phyloP scores from a whole-genome alignment of 1,140 invertebrate genomes.

The Globodera rostochiensis region DNA sequence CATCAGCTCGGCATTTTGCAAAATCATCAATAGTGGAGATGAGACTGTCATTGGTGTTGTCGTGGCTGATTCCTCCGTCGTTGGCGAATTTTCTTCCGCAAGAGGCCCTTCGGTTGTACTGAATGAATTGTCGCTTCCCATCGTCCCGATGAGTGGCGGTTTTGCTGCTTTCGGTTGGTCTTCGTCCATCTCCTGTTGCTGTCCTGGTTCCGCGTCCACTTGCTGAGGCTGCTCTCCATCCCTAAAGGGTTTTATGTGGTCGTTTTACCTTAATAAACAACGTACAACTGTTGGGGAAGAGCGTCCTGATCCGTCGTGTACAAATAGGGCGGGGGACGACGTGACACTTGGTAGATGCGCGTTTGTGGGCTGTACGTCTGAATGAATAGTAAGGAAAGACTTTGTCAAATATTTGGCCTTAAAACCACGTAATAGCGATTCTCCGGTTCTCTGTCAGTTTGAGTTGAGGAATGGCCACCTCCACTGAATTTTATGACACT shows the following conservation, averaged over 20 bases:
- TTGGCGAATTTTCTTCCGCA: not conserved
- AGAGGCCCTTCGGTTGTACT: not conserved
- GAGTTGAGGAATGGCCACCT: constrained; percentile 1
- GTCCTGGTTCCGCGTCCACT: not conserved
- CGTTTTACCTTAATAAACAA: constrained; percentile 9
- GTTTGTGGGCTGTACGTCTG: constrained; percentile 37
- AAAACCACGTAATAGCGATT: constrained; percentile 32
- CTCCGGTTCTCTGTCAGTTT: not conserved
- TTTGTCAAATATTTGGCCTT: not conserved
- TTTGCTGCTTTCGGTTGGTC: constrained; percentile 11
- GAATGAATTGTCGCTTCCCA: not conserved
- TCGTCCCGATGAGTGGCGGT: not conserved
- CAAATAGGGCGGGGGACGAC: constrained; percentile 31
- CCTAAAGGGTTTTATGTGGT: not conserved
- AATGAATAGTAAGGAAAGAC: not conserved
- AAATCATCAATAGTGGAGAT: constrained; percentile 23
- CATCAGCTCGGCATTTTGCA: constrained; percentile 28
- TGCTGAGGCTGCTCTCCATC: constrained; percentile 1
- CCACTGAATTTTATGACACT: not conserved
- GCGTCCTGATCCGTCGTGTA: constrained; percentile 24
- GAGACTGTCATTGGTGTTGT: not conserved
- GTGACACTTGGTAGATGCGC: constrained; percentile 37
- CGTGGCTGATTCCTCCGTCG: constrained; percentile 11
- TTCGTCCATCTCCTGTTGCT: constrained; percentile 16
- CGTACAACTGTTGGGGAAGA: constrained; percentile 13